Percentiles rank a stretch among this genome's conserved stretches.
Conservation (phyloP, 2,113 vertebrate species). For the Ahaetulla prasina region DNA sequence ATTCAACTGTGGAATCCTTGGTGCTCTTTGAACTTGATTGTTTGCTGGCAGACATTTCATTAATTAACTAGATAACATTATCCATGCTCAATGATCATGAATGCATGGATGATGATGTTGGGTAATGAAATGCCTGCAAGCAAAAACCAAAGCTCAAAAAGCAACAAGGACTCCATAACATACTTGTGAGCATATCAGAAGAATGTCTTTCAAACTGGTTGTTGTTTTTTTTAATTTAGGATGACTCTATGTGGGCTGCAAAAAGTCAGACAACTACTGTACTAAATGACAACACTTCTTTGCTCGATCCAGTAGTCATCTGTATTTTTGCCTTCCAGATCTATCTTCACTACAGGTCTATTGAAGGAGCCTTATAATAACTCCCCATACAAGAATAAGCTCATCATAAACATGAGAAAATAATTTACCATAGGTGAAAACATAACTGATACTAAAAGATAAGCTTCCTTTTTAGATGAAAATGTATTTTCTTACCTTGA, state of each 20-base stretch:
- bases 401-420: not conserved
- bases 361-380: not conserved
- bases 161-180: not conserved
- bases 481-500: slow-evolving; percentile 72
- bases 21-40: not conserved
- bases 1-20: not conserved
- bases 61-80: not conserved
- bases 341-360: not conserved
- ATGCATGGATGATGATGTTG: not conserved
- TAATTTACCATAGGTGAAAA: not conserved
- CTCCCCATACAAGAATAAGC: not conserved
- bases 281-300: not conserved
- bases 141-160: not conserved
- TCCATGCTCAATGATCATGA: not conserved
- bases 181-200: not conserved
- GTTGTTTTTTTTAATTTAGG: not conserved
- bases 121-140: not conserved
- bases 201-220: not conserved
- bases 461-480: not conserved
- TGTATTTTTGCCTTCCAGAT: not conserved
- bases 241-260: not conserved
- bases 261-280: not conserved
- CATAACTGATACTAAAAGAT: not conserved
- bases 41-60: not conserved
- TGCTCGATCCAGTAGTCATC: not conserved